Evolutionary conservation across 2,888 invertebrate genomes (phyloP), one percentile per base, ranked within the genome.

Genomic region (Lordiphosa andalusiaca): DNA sequence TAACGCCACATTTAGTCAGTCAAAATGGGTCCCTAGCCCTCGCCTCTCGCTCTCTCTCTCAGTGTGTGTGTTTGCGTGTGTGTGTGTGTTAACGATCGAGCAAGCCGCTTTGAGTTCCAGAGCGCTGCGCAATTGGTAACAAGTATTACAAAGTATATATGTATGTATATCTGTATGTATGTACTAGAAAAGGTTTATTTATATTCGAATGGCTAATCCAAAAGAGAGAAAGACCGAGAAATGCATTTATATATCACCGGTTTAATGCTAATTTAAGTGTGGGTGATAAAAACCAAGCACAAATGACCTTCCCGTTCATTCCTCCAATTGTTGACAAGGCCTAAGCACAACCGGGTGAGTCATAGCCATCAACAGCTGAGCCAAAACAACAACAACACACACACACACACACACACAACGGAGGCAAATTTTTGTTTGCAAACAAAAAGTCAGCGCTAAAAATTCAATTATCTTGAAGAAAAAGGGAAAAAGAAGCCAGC

Each of bases 391-490:
- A 59, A 53, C 40, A 40, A 50, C 58, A 53, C 23, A 35, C 42
- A 53, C 30, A 38, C 19, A 6, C 13, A 19, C 1, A 33, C 33
- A 39, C 9, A 10, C 10, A n/a, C 37, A 42, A 51, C 63, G 68
- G 68, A 49, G 49, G 53, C 64, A 41, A 38, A 54, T 55, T 59
- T 73, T 71, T 76, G 81, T 80, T 76, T 80, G 77, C 77, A 76
- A 77, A 80, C 81, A 76, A 71, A 57, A 69, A 52, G 25, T 23
- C 38, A 55, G 46, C 57, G 50, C 50, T 51, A 47, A 54, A 64
- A 66, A 66, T 54, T 49, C 53, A 65, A 66, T 47, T 62, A 64
- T 60, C 6, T 52, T 10, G 13, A 30, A 40, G 56, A 12, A 46
- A 48, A 13, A 44, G 6, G 41, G 23, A 41, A 47, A 37, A 12